Evolutionary conservation across 2,797 vertebrate species (phyloP).

Genomic region (Gallinago solitaria): DNA sequence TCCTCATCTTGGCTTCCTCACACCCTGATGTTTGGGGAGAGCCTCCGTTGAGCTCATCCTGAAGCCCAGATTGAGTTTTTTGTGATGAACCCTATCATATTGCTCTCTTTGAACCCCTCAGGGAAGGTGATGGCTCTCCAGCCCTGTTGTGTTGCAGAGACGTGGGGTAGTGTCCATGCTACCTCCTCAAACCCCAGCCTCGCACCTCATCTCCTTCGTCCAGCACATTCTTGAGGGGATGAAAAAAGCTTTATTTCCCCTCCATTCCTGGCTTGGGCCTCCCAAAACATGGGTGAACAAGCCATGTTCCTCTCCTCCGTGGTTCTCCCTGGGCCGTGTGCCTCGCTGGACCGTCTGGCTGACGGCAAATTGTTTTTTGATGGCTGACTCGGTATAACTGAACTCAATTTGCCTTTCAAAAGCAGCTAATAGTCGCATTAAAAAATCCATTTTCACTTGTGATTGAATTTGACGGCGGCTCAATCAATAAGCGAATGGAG

Average conservation of each 20-base stretch:
- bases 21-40: background rate
- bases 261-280: rapidly evolving
- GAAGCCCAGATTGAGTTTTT: background rate
- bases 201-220: background rate
- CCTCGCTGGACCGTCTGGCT: conserved; percentile 15
- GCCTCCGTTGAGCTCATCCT: rapidly evolving
- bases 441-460: conserved; percentile 81
- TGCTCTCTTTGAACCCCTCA: rapidly evolving
- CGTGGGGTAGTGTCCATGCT: rapidly evolving
- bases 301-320: background rate
- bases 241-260: background rate
- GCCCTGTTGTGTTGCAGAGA: rapidly evolving
- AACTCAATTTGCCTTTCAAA: conserved; percentile 83
- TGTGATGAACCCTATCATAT: background rate
- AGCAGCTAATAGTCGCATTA: conserved; percentile 82
- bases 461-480: conserved; percentile 79
- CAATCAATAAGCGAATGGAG: conserved; percentile 73
- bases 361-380: conserved; percentile 75
- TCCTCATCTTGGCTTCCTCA: rapidly evolving
- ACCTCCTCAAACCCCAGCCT: background rate
- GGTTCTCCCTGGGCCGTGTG: background rate
- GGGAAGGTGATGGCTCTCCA: background rate
- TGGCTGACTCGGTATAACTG: conserved; percentile 64
- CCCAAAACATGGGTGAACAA: rapidly evolving
- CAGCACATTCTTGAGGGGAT: rapidly evolving